Conservation (phyloP, 2,797 vertebrate species). For the Sarcophilus harrisii region DNA sequence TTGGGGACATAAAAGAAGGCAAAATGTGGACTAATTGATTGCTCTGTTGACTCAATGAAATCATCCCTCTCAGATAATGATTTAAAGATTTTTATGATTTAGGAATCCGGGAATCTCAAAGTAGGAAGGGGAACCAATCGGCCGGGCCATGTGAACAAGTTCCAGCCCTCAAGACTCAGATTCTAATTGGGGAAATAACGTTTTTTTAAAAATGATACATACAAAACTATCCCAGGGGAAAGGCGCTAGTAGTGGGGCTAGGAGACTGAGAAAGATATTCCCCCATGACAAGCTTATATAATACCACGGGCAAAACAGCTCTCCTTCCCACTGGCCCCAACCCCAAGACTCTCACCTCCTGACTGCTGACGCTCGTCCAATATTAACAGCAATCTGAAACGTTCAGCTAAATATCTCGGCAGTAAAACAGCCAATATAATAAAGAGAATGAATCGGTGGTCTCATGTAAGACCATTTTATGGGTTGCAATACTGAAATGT, state of each 20-base stretch:
- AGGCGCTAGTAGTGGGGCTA: neutral
- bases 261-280: neutral
- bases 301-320: neutral
- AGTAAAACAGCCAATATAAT: conserved; percentile 76
- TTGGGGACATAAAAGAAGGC: neutral
- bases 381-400: conserved; percentile 75
- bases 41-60: neutral
- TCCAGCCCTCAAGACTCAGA: neutral
- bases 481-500: conserved; percentile 64
- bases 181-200: neutral
- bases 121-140: neutral
- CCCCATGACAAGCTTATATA: neutral
- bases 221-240: neutral
- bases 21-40: neutral
- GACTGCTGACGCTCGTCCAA: neutral
- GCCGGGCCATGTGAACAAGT: neutral
- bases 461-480: conserved; percentile 71
- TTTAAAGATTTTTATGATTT: neutral
- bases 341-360: conserved; percentile 15
- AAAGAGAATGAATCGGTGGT: conserved; percentile 57
- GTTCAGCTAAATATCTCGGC: conserved; percentile 73
- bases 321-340: neutral
- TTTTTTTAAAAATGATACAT: neutral
- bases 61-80: neutral
- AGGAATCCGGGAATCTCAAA: neutral